Base-by-base conservation (phyloP, 2,888 invertebrate species). In the Resseliella maxima region DNA sequence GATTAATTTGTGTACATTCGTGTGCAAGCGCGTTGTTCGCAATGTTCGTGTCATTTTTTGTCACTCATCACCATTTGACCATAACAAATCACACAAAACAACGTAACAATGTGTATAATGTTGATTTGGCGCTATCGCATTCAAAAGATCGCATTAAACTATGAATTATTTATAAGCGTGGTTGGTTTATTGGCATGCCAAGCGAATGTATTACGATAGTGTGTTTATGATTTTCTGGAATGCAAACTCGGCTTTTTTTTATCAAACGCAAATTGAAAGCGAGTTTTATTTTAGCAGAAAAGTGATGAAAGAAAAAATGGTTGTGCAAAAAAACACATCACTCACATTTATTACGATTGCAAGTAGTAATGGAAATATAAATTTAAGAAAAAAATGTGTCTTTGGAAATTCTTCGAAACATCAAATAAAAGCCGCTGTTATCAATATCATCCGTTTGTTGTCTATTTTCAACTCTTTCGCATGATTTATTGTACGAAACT, bases 111-210 rank as follows among this genome's bases (percentile, higher is more conserved):
- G 72, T 31, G 27, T 72, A 72, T 31, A 35, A 31, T 31, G 2
- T 15, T 72, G 27, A 8, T 72, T 72, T 31, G 72, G 72, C 15
- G 72, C 31, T 35, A 31, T 31, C 72, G 35, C 1, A 31, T n/a
- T 31, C n/a, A 15, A 31, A 5, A 72, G 31, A 31, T 31, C 72
- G 31, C 1, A 72, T 72, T 72, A 15, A 35, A 50, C 18, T 72
- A 31, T 72, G 72, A 72, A 72, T 72, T 21, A 72, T 72, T 27
- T 35, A 72, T 72, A 72, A 72, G 27, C n/a, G n/a, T n/a, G n/a
- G 31, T 72, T 72, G 1, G 15, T 31, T 31, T 35, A 72, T 72
- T 72, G n/a, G 8, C 35, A 35, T 31, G 72, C 24, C 59, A 31
- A 31, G 2, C 15, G 31, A 59, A 31, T 15, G 31, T 72, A 72